These are phyloP conservation scores for Craseonycteris thonglongyai DNA, from an alignment of 2,113 vertebrate genomes.

Conservation along the genomic window DNA sequence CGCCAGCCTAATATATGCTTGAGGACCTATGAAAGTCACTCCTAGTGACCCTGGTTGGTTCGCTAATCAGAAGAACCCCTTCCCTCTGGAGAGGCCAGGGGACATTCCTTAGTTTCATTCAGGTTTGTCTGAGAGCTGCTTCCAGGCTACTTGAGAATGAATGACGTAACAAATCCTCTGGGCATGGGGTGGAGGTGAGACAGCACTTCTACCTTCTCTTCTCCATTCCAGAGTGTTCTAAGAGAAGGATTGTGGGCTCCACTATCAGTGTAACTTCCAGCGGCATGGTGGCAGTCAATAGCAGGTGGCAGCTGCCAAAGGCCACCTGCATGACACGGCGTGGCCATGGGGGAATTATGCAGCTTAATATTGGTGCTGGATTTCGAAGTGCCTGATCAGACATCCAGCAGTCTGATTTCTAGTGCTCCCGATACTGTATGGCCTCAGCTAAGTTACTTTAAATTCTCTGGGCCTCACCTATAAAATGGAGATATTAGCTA, in stretches of 20 bases:
- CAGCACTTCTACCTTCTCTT: background rate
- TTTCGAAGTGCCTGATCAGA: background rate
- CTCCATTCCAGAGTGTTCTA: background rate
- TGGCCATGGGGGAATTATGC: fast-evolving
- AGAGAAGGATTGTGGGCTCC: background rate
- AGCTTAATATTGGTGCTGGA: background rate
- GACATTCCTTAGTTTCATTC: slow-evolving; percentile 30
- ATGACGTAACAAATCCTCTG: background rate
- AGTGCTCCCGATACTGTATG: background rate
- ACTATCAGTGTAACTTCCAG: background rate
- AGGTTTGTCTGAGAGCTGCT: slow-evolving; percentile 27
- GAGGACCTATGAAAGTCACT: background rate
- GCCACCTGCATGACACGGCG: fast-evolving
- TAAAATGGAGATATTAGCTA: background rate
- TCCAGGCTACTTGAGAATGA: background rate
- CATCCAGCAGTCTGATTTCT: background rate
- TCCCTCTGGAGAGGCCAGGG: background rate
- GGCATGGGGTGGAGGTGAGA: background rate
- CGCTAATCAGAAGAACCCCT: background rate
- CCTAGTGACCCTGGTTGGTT: background rate
- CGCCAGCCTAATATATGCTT: background rate
- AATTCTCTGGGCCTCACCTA: background rate
- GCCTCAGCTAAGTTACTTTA: background rate
- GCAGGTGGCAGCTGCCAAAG: background rate
- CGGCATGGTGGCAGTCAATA: background rate